Conservation (phyloP, 2,797 vertebrate genomes). For the Mormyrops attenuatus region DNA sequence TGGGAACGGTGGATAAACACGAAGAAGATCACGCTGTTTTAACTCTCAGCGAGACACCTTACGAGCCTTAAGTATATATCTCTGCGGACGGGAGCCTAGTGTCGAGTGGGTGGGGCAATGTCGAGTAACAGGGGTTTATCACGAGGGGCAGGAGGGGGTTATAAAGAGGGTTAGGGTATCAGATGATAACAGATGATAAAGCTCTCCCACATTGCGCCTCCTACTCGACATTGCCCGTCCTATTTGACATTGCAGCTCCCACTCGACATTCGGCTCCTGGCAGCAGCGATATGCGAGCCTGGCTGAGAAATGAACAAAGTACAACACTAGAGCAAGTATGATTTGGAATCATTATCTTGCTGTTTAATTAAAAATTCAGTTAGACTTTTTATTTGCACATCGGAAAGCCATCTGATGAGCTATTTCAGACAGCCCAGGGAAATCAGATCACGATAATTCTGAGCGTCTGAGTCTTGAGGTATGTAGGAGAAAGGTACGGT, state of each 20-base stretch:
- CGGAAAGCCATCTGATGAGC: not conserved
- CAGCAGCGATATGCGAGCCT: not conserved
- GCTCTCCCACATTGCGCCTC: not conserved
- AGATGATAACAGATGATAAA: not conserved
- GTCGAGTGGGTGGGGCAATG: not conserved
- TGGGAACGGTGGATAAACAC: not conserved
- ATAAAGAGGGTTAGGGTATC: not conserved
- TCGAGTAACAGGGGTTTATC: not conserved
- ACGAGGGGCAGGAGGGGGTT: too few relatives aligned
- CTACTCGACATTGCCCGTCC: not conserved
- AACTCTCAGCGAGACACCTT: not conserved
- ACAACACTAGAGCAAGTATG: not conserved
- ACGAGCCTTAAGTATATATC: not conserved
- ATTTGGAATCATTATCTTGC: not conserved
- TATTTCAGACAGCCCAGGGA: not conserved
- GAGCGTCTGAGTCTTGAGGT: not conserved
- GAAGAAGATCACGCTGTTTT: not conserved
- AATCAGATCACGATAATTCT: not conserved
- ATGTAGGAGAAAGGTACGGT: not conserved
- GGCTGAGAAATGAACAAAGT: not conserved
- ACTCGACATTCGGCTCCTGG: not conserved
- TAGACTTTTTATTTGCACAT: not conserved
- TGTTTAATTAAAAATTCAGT: not conserved
- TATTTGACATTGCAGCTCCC: not conserved
- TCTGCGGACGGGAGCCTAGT: not conserved